These are phyloP conservation scores for Psococerastis gibbosa DNA, from an alignment of 2,888 invertebrate genomes.

Conservation along the genomic window DNA sequence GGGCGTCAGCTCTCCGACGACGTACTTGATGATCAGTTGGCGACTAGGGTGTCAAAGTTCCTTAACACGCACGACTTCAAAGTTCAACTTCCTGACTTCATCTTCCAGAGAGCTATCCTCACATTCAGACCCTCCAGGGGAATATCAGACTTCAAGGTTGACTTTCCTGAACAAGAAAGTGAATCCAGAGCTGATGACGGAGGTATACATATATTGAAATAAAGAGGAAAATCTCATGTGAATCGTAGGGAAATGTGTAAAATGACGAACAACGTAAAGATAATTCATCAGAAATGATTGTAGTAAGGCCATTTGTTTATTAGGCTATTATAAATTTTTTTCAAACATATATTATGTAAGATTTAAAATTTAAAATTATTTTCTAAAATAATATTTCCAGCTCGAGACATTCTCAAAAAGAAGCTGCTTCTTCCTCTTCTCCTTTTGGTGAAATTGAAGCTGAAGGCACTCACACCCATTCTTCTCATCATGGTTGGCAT, in stretches of 20 bases:
- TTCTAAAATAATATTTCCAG: no score
- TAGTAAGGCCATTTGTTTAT: no score
- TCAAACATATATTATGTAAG: no score
- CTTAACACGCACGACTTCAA: conserved; percentile 55
- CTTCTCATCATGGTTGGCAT: conserved; percentile 57
- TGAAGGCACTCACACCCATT: conserved; percentile 69
- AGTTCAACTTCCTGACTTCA: conserved; percentile 48
- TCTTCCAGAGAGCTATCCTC: conserved; percentile 43
- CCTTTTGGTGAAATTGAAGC: conserved; percentile 59
- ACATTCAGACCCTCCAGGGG: conserved; percentile 22
- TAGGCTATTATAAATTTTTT: no score
- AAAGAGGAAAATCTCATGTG: no score
- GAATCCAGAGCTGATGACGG: conserved; percentile 17
- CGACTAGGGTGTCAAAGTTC: conserved; percentile 48
- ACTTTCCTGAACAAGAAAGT: conserved; percentile 22
- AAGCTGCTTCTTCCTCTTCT: conserved; percentile 62
- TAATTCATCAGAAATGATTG: no score
- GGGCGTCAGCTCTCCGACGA: conserved; percentile 28
- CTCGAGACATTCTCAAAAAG: conserved; percentile 59
- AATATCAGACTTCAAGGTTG: conserved; percentile 26
- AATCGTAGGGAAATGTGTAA: no score
- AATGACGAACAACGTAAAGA: no score
- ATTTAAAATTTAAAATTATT: no score
- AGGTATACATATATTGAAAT: conserved; percentile 15
- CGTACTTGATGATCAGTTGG: conserved; percentile 54